phyloP scores from a whole-genome alignment of 2,113 vertebrate species.

The Triplophysa dalaica region DNA sequence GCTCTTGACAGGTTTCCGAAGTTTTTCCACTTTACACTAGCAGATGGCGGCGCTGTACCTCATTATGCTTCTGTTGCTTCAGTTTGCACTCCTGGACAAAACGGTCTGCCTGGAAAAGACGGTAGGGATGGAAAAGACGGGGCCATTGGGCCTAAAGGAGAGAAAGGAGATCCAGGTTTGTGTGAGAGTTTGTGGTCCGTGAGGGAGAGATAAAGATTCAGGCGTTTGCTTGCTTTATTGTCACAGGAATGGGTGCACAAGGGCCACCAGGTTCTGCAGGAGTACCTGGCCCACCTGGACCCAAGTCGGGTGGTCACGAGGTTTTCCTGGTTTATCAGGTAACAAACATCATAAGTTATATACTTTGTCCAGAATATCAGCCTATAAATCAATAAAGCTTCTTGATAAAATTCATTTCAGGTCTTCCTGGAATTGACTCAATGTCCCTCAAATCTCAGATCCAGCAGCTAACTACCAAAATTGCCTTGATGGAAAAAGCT shows the following conservation, averaged over 20 bases:
- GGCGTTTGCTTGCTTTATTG: not conserved
- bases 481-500: constrained; percentile 20
- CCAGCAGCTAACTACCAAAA: constrained; percentile 8
- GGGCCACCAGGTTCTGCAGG: constrained; percentile 44
- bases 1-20: too few species aligned
- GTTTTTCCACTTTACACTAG: not conserved
- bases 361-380: not conserved
- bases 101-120: constrained; percentile 43
- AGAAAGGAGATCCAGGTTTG: constrained; percentile 46
- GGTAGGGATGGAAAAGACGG: constrained; percentile 44
- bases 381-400: not conserved
- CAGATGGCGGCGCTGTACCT: not conserved
- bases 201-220: not conserved
- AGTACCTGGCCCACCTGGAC: constrained; percentile 29
- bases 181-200: not conserved
- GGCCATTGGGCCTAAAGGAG: constrained; percentile 40
- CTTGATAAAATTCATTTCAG: not conserved
- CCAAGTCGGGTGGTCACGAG: constrained; percentile 17
- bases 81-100: constrained; percentile 37
- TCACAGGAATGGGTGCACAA: constrained; percentile 10
- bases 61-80: not conserved
- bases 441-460: constrained; percentile 31
- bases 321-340: constrained; percentile 3
- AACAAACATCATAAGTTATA: not conserved
- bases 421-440: not conserved